A percentile compares a stretch with the other conserved stretches of the same genome.
Evolutionary conservation across 2,113 vertebrate species (phyloP).

Genomic region (Siniperca knerii): DNA sequence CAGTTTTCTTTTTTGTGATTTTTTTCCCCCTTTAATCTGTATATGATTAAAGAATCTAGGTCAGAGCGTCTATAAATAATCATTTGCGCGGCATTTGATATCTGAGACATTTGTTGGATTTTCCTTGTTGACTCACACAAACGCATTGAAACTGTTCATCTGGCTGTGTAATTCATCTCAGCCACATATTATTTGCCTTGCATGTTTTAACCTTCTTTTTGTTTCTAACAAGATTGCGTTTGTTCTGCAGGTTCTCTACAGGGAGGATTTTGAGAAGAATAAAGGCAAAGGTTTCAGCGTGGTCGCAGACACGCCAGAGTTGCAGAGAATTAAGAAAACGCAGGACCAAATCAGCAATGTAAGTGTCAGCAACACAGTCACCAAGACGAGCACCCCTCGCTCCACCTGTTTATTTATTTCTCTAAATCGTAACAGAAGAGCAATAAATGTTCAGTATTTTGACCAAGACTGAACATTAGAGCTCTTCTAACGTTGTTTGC

Average conservation of each 20-base stretch:
- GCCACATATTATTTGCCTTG: not conserved
- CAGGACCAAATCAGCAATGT: constrained; percentile 99
- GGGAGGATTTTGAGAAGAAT: constrained; percentile 98
- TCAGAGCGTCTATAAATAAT: constrained; percentile 49
- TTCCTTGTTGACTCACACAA: constrained; percentile 25
- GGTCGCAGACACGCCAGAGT: constrained; percentile 94
- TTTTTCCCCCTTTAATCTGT: not conserved
- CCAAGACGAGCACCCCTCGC: not conserved
- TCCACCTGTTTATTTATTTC: not conserved
- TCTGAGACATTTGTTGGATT: constrained; percentile 8
- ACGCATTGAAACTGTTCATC: not conserved
- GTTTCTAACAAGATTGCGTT: not conserved
- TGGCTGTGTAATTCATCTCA: not conserved
- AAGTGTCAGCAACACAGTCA: constrained; percentile 63
- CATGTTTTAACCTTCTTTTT: not conserved
- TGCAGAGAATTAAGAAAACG: constrained; percentile 96
- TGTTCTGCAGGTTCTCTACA: constrained; percentile 91
- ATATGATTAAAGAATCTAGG: constrained; percentile 37
- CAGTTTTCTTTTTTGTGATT: not conserved
- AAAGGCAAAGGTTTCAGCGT: constrained; percentile 96
- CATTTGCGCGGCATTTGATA: not conserved
- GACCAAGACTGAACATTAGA: not conserved
- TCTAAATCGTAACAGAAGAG: not conserved
- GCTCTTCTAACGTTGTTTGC: not conserved
- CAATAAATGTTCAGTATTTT: not conserved